Conservation (phyloP, 1,140 invertebrate genomes). For the Sminthurides bifidus region DNA sequence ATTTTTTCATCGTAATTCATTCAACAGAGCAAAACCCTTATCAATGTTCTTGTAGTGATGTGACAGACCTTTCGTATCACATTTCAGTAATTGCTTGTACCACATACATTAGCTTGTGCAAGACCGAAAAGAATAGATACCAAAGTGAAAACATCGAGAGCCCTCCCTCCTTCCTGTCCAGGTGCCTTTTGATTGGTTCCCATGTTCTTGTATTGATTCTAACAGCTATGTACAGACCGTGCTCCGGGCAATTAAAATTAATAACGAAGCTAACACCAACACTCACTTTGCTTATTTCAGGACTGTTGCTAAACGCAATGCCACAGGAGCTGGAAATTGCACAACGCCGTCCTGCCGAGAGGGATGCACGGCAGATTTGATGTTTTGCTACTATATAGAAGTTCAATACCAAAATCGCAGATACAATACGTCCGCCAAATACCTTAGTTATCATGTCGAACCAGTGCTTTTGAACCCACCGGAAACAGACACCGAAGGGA, state of each 20-base stretch:
- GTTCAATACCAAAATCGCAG: constrained; percentile 42
- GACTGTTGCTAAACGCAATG: constrained; percentile 49
- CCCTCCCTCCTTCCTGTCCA: neutral
- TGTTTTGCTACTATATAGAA: constrained; percentile 71
- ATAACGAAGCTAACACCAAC: too few relatives aligned
- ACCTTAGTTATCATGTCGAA: neutral
- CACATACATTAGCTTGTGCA: neutral
- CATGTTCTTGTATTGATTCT: neutral
- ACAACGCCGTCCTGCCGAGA: constrained; percentile 76
- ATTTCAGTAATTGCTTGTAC: neutral
- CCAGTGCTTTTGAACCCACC: neutral
- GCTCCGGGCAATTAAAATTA: neutral
- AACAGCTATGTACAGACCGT: neutral
- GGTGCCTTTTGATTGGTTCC: neutral
- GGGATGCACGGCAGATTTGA: constrained; percentile 76
- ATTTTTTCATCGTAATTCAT: neutral
- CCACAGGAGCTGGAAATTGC: constrained; percentile 61
- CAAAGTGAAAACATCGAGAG: neutral
- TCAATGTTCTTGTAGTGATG: neutral
- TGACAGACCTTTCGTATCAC: neutral
- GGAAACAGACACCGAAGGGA: too few relatives aligned
- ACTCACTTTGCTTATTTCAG: constrained; percentile 9
- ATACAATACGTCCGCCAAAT: neutral
- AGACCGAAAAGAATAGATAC: too few relatives aligned
- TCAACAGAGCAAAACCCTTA: neutral